Conservation (phyloP, 2,888 invertebrate genomes). For the Augochlorella aurata region DNA sequence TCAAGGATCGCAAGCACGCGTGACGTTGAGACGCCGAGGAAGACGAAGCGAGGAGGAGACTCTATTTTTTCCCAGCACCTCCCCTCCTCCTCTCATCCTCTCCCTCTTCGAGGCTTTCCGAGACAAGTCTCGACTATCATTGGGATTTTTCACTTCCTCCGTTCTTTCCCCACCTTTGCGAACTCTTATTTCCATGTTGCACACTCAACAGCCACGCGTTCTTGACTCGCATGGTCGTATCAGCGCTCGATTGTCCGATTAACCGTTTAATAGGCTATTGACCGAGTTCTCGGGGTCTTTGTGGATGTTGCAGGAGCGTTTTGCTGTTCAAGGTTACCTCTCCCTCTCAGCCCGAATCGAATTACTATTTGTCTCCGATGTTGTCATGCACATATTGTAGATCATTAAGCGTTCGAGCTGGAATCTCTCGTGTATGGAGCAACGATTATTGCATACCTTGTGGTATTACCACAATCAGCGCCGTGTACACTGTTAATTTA, state of each 20-base stretch:
- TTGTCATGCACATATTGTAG: not conserved
- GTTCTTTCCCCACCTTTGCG: not conserved
- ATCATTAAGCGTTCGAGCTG: not conserved
- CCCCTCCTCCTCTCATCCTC: conserved; percentile 7
- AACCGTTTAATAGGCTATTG: conserved; percentile 6
- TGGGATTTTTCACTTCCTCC: not conserved
- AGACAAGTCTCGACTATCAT: not conserved
- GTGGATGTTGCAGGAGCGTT: not conserved
- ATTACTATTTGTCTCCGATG: not conserved
- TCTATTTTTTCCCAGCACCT: conserved; percentile 3
- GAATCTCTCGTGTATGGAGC: not conserved
- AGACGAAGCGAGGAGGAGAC: conserved; percentile 27
- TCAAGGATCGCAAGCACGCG: conserved; percentile 54
- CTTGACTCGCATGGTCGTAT: not conserved
- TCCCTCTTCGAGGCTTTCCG: not conserved
- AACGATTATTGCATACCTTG: not conserved
- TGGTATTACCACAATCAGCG: not conserved
- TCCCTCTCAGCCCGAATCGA: not conserved
- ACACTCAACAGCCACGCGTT: not conserved
- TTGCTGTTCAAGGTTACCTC: conserved; percentile 1
- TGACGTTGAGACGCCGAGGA: conserved; percentile 23
- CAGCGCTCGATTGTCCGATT: not conserved
- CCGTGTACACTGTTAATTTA: not conserved
- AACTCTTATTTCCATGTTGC: not conserved
- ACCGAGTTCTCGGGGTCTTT: conserved; percentile 4